Evolutionary conservation across 2,797 vertebrate genomes (phyloP), one percentile per base, ranked within the genome.

Genomic region (Hafferia zeledoni): DNA sequence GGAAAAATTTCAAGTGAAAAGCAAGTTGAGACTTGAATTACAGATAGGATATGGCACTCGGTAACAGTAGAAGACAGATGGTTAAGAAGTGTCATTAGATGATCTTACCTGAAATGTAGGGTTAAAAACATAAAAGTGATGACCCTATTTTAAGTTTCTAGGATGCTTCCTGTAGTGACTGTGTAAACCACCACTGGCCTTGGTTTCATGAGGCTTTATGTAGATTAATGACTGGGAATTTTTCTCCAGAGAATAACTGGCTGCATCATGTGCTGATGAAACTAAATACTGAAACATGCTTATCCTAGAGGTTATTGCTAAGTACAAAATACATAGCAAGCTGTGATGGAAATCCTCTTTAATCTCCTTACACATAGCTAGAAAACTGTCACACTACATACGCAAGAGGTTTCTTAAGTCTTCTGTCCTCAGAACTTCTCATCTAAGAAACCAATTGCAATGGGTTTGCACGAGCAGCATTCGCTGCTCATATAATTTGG

Each of bases 41-140:
- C 59, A 59, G 46, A 27, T 8, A n/a, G 35, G 18, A 23, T 61
- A 25, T 72, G 71, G n/a, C 56, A 44, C 39, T 68, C 35, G 27
- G 61, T 87, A 86, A 83, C 39, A 70, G n/a, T 30, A 79, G 65
- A 90, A 70, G 18, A 41, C 11, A 44, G 53, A 52, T 69, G 12
- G 31, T 79, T 92, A 87, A 87, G 76, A 93, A 83, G 81, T 69
- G 72, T 81, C 33, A 37, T 83, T 92, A 83, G 85, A 41, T 63
- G 55, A 74, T 83, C 41, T 70, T 85, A 49, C 19, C 13, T 61
- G 46, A 67, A 90, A 52, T 24, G n/a, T 7, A 46, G 17, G 33
- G 17, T 67, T 88, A 83, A 75, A 91, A 92, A 69, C 59, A 13
- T 72, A 23, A 59, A 16, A 90, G 44, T 17, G 3, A 50, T 71